Percentiles rank a stretch among this genome's conserved stretches.
phyloP scores from a whole-genome alignment of 2,113 vertebrate genomes.

The Elgaria multicarinata region DNA sequence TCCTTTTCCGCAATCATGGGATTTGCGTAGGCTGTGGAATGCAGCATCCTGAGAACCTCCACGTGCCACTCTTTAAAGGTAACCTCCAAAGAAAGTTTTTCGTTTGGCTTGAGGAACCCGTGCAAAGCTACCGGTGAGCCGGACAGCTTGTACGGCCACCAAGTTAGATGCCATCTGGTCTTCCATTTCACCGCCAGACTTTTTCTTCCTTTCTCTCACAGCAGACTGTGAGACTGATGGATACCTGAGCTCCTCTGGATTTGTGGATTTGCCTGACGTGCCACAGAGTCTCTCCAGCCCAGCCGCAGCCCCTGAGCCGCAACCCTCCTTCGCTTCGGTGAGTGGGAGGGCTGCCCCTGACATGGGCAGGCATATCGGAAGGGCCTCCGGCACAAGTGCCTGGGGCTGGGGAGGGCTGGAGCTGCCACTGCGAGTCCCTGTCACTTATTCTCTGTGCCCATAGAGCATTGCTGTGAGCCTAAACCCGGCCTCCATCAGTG shows the following conservation, averaged over 20 bases:
- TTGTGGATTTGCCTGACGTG: slow-evolving; percentile 81
- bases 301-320: slow-evolving; percentile 64
- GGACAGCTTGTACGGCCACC: no score
- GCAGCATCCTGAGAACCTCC: not conserved
- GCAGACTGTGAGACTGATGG: slow-evolving; percentile 94
- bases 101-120: not conserved
- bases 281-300: slow-evolving; percentile 69
- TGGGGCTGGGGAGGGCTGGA: accelerated
- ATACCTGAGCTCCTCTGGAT: slow-evolving; percentile 90
- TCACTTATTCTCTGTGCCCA: not conserved
- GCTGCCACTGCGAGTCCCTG: accelerated
- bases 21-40: not conserved
- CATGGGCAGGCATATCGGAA: not conserved
- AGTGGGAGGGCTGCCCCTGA: slow-evolving; percentile 40
- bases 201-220: slow-evolving; percentile 54
- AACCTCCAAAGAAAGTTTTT: not conserved
- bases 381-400: not conserved
- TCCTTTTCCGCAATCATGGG: not conserved
- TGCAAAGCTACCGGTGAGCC: not conserved
- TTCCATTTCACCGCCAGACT: not conserved
- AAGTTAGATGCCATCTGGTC: not conserved
- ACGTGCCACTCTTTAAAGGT: not conserved
- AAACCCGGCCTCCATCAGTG: slow-evolving; percentile 65
- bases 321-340: slow-evolving; percentile 88
- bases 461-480: slow-evolving; percentile 85